phyloP scores from a whole-genome alignment of 2,797 vertebrate genomes.

The Tokudaia muenninki region DNA sequence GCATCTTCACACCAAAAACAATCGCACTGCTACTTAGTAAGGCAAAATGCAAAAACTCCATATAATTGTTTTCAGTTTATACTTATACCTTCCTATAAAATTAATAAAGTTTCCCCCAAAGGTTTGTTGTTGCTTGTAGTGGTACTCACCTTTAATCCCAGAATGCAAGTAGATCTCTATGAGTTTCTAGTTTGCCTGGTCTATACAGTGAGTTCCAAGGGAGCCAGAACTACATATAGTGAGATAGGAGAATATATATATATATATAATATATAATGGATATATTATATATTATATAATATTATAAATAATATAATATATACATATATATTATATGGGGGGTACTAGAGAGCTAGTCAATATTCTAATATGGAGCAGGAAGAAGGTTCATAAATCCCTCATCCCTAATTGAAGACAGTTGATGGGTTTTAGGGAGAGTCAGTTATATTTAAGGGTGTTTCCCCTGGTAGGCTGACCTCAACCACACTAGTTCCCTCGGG shows the following conservation, averaged over 20 bases:
- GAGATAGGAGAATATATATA: not conserved
- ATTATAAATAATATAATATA: not conserved
- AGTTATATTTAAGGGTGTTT: not conserved
- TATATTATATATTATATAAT: not conserved
- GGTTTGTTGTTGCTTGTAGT: not conserved
- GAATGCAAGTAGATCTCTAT: not conserved
- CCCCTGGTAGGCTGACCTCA: not conserved
- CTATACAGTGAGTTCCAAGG: not conserved
- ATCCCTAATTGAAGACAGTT: not conserved
- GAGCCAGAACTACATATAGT: too few relatives aligned
- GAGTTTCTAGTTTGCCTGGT: not conserved
- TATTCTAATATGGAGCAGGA: not conserved
- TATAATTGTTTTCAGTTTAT: not conserved
- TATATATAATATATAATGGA: not conserved
- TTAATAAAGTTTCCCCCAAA: not conserved
- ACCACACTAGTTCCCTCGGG: not conserved
- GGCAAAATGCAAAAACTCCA: not conserved
- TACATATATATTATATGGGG: not conserved
- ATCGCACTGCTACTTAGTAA: not conserved
- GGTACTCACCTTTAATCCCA: not conserved
- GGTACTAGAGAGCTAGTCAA: not conserved
- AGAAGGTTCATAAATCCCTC: not conserved
- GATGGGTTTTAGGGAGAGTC: not conserved
- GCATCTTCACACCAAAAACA: conserved; percentile 26
- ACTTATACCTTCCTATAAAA: not conserved